Evolutionary conservation across 2,113 vertebrate genomes (phyloP).

Genomic region (Octodon degus): DNA sequence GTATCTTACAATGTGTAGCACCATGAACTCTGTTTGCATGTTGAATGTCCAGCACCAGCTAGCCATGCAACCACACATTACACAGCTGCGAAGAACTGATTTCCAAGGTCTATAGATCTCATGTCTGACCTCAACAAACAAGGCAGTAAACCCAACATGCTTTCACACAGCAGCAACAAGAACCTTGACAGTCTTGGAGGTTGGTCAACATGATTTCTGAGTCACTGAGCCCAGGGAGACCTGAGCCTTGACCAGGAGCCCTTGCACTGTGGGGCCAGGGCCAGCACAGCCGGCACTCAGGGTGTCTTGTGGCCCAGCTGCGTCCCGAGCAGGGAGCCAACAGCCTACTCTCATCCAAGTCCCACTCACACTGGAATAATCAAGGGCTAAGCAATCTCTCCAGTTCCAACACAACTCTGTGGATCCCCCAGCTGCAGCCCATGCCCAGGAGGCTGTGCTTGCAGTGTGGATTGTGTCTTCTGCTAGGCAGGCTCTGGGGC

Average conservation of each 20-base stretch:
- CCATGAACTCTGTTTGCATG: neutral
- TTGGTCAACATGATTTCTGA: slow-evolving; percentile 76
- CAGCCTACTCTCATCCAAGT: slow-evolving; percentile 80
- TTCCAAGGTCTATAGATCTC: neutral
- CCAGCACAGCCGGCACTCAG: slow-evolving; percentile 79
- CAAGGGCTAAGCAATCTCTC: slow-evolving; percentile 68
- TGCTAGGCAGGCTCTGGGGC: neutral
- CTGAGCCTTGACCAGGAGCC: slow-evolving; percentile 70
- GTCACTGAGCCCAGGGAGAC: slow-evolving; percentile 66
- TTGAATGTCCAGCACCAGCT: neutral
- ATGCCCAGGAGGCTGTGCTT: slow-evolving; percentile 40
- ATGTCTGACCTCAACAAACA: neutral
- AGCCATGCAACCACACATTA: neutral
- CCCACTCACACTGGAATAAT: slow-evolving; percentile 66
- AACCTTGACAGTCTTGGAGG: slow-evolving; percentile 12
- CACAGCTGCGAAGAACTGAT: neutral
- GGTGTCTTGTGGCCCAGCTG: slow-evolving; percentile 75
- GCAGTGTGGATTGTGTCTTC: neutral
- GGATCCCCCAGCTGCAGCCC: slow-evolving; percentile 64
- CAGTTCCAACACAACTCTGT: slow-evolving; percentile 15
- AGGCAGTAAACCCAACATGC: neutral
- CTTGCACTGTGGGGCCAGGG: slow-evolving; percentile 81
- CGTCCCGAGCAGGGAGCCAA: slow-evolving; percentile 83
- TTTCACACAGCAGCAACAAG: slow-evolving; percentile 4
- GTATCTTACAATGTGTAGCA: neutral